Conservation (phyloP, 2,113 vertebrate species). For the Etia nguti region DNA sequence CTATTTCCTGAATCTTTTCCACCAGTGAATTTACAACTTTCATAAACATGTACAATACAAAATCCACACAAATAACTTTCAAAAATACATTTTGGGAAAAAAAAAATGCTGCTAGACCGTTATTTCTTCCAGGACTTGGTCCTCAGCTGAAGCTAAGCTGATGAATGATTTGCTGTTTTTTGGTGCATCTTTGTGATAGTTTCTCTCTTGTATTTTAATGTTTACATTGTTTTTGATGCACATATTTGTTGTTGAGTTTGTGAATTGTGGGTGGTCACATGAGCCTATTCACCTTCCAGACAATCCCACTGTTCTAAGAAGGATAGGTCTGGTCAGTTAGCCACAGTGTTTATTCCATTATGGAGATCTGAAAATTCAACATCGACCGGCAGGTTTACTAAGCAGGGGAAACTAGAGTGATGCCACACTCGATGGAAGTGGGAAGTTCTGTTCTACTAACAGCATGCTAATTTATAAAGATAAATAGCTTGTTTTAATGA, state of each 20-base stretch:
- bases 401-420: background rate
- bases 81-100: background rate
- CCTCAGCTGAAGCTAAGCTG: background rate
- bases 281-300: background rate
- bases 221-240: background rate
- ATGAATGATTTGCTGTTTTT: background rate
- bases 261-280: background rate
- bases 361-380: background rate
- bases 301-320: background rate
- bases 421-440: background rate
- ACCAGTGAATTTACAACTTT: background rate
- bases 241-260: background rate
- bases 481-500: background rate
- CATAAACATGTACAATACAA: background rate
- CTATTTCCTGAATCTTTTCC: background rate
- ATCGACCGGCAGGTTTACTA: background rate
- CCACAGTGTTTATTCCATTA: background rate
- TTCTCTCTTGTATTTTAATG: background rate
- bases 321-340: rapidly evolving
- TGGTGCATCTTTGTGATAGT: background rate
- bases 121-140: background rate
- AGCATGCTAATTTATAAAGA: background rate
- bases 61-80: rapidly evolving
- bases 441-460: background rate
- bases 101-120: background rate